A percentile compares a stretch with the other conserved stretches of the same genome.
phyloP scores from a whole-genome alignment of 2,797 vertebrate genomes.

The Lithobates pipiens region DNA sequence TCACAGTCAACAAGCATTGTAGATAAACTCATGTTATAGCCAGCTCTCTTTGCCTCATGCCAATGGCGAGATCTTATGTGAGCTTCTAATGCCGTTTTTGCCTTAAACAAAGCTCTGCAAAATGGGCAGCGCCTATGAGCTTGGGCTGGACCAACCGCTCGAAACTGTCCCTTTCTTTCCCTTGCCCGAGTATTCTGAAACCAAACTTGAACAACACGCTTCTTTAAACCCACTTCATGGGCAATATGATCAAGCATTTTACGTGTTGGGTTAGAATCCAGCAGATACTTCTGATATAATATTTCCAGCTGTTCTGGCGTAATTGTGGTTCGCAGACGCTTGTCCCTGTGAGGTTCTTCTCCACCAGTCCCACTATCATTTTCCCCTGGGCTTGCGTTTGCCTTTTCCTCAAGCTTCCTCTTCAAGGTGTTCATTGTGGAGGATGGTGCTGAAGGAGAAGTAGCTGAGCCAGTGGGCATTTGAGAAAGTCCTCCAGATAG shows the following conservation, averaged over 20 bases:
- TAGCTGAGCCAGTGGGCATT: slow-evolving; percentile 93
- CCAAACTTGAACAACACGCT: slow-evolving; percentile 98
- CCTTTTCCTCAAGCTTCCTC: slow-evolving; percentile 98
- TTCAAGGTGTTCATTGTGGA: slow-evolving; percentile 97
- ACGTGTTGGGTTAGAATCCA: slow-evolving; percentile 97
- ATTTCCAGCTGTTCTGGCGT: slow-evolving; percentile 98
- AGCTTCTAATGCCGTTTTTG: slow-evolving; percentile 97
- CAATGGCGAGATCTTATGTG: slow-evolving; percentile 98
- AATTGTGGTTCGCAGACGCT: slow-evolving; percentile 96
- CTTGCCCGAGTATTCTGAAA: slow-evolving; percentile 98
- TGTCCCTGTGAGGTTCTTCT: slow-evolving; percentile 97
- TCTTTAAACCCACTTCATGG: slow-evolving; percentile 98
- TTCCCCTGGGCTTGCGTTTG: slow-evolving; percentile 95
- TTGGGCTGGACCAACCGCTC: slow-evolving; percentile 96
- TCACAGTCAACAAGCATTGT: slow-evolving; percentile 93
- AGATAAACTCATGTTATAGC: slow-evolving; percentile 91
- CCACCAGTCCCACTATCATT: slow-evolving; percentile 96
- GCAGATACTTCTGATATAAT: slow-evolving; percentile 97
- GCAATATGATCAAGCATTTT: slow-evolving; percentile 99
- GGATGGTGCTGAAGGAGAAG: slow-evolving; percentile 95
- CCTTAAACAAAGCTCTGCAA: slow-evolving; percentile 97
- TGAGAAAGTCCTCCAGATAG: slow-evolving; percentile 94
- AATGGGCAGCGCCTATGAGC: slow-evolving; percentile 97
- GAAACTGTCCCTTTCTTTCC: slow-evolving; percentile 97
- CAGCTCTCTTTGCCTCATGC: slow-evolving; percentile 98